These are phyloP conservation scores for Hafferia zeledoni DNA, from an alignment of 2,797 vertebrate genomes.

Conservation along the genomic window DNA sequence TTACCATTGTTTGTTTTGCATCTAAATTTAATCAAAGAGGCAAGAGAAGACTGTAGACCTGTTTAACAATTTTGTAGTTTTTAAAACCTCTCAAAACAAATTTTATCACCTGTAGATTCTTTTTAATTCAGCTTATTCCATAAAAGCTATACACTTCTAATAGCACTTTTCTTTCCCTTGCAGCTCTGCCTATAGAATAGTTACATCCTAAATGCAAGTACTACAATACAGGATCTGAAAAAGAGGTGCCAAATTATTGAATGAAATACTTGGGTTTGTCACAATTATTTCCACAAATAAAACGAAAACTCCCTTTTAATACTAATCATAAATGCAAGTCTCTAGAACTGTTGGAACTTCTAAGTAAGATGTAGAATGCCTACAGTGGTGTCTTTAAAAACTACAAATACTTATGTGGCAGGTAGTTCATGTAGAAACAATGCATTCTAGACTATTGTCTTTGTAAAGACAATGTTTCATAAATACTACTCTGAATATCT, in stretches of 20 bases:
- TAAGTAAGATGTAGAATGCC: background rate
- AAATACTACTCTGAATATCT: background rate
- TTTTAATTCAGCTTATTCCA: background rate
- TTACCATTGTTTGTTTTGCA: conserved; percentile 66
- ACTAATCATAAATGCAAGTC: background rate
- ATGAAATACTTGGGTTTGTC: background rate
- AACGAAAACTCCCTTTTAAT: background rate
- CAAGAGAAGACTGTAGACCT: conserved; percentile 49
- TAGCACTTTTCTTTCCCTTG: background rate
- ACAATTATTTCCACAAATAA: conserved; percentile 15
- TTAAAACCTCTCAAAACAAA: conserved; percentile 51
- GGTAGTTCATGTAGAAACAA: background rate
- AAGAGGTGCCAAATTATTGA: background rate
- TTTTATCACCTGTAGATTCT: background rate
- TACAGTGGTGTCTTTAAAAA: background rate
- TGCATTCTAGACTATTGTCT: background rate
- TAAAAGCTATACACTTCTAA: background rate
- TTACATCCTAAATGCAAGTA: background rate
- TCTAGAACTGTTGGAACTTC: background rate
- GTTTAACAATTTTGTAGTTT: conserved; percentile 35
- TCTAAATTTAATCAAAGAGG: conserved; percentile 75
- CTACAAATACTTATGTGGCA: background rate
- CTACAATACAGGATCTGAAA: background rate
- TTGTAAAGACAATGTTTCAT: background rate
- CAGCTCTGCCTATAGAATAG: background rate